Evolutionary conservation across 2,797 vertebrate genomes (phyloP), one percentile per base, ranked within the genome.

Genomic region (Characodon lateralis): DNA sequence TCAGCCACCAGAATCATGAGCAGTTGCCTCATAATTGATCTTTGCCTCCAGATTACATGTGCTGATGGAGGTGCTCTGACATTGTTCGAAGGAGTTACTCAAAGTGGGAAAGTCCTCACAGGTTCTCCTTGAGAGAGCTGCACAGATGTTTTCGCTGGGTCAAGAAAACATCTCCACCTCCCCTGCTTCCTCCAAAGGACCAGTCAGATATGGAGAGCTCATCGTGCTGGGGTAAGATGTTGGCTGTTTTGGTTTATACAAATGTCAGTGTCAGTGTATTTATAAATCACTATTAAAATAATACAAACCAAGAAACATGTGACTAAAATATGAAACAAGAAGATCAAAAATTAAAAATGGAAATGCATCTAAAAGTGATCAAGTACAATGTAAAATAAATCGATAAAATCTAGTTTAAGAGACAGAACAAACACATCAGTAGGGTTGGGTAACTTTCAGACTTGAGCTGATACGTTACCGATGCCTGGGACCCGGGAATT

Each of bases 131-230:
- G 61, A 2, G 43, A 83, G 80, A 8, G 74, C 74, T 7, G 74
- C 80, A 78, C 77, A 66, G 48, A 94, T 94, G 94, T 90, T 91
- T 73, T 88, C 87, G 0, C 73, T 78, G 0, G 95, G 96, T 93
- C 96, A 97, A 95, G 97, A 98, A 93, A 97, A 96, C 94, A 96
- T 97, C 94, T 95, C 96, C 79, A 76, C 86, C 83, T 84, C 84
- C 71, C 71, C 81, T 31, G 93, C 96, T 5, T 91, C 93, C 79
- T 89, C 88, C 92, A 98, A 98, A 95, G 96, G 95, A 89, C 95
- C 95, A 61, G 95, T 97, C 82, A 97, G 97, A 84, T 98, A 98
- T 90, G 98, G 98, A 93, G 98, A 98, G 96, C 95, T 99, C 90
- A 96, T 99, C 74, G 95, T 98, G 69, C 92, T 98, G 83, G 97